Percentiles rank a stretch among this genome's conserved stretches.
Conservation (phyloP, 2,888 invertebrate species). For the Theretra japonica region DNA sequence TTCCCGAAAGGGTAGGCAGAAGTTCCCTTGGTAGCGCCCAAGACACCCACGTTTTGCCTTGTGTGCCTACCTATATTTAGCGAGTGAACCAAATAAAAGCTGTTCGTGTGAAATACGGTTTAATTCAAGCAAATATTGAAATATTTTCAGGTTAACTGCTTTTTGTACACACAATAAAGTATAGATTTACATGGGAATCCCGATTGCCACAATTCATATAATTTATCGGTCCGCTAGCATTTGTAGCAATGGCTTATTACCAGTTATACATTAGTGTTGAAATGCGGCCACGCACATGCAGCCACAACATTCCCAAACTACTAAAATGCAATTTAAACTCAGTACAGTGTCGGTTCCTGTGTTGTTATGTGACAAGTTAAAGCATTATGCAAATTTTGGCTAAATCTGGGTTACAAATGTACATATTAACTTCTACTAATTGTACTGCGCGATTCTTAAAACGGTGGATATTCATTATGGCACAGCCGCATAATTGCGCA, state of each 20-base stretch:
- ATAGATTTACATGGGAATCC: background rate
- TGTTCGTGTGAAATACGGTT: background rate
- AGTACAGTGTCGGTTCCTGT: slow-evolving; percentile 62
- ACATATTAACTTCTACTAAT: slow-evolving; percentile 39
- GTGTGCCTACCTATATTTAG: too few species aligned
- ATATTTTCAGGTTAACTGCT: background rate
- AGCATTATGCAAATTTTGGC: slow-evolving; percentile 73
- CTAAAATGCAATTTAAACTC: slow-evolving; percentile 76
- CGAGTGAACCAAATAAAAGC: background rate
- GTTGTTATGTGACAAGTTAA: slow-evolving; percentile 74
- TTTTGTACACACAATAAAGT: background rate
- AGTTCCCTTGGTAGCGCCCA: too few species aligned
- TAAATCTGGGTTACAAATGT: slow-evolving; percentile 68
- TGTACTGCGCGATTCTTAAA: slow-evolving; percentile 27
- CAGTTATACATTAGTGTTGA: slow-evolving; percentile 60
- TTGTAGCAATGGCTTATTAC: slow-evolving; percentile 32
- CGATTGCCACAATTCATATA: background rate
- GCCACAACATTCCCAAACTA: slow-evolving; percentile 64
- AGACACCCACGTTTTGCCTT: too few species aligned
- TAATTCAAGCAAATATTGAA: background rate
- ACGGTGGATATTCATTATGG: slow-evolving; percentile 3
- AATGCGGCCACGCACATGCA: slow-evolving; percentile 61
- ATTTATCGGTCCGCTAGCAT: background rate
- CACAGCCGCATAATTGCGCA: slow-evolving; percentile 12
- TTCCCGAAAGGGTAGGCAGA: too few species aligned